phyloP scores from a whole-genome alignment of 2,888 invertebrate species.

The Limnephilus lunatus region DNA sequence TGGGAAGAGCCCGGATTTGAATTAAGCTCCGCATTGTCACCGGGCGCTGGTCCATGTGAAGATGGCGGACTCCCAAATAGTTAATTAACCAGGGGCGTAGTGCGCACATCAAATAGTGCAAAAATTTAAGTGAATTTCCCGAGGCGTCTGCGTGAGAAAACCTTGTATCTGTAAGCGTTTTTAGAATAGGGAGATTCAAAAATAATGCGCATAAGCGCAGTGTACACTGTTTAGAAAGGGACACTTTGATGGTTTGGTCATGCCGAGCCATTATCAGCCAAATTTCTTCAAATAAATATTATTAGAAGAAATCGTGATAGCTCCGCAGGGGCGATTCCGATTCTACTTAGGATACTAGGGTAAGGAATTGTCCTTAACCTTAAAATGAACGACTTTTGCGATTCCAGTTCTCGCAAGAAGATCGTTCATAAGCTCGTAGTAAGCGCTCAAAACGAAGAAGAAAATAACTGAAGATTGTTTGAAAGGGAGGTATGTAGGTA shows the following conservation, averaged over 20 bases:
- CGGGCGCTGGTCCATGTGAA: constrained; percentile 50
- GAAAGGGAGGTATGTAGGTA: too few relatives aligned
- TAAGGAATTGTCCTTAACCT: too few relatives aligned
- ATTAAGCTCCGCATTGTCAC: constrained; percentile 58
- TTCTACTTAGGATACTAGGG: too few relatives aligned
- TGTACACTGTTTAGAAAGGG: background rate
- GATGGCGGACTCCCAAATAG: constrained; percentile 41
- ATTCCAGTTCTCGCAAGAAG: too few relatives aligned
- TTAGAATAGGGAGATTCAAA: background rate
- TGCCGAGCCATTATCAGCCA: too few relatives aligned
- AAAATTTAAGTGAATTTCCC: background rate
- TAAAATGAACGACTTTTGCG: too few relatives aligned
- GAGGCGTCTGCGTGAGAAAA: background rate
- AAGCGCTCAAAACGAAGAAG: too few relatives aligned
- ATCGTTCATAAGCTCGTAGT: too few relatives aligned
- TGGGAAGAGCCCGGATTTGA: constrained; percentile 50
- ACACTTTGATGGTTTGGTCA: background rate
- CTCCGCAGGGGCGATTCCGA: too few relatives aligned
- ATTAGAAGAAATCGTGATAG: too few relatives aligned
- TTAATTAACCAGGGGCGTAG: constrained; percentile 28
- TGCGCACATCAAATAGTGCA: background rate
- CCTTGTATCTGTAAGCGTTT: background rate
- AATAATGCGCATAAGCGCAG: background rate
- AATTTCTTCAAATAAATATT: too few relatives aligned
- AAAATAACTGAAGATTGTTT: too few relatives aligned